Evolutionary conservation across 2,797 vertebrate species (phyloP).

Genomic region (Galaxias olidus): DNA sequence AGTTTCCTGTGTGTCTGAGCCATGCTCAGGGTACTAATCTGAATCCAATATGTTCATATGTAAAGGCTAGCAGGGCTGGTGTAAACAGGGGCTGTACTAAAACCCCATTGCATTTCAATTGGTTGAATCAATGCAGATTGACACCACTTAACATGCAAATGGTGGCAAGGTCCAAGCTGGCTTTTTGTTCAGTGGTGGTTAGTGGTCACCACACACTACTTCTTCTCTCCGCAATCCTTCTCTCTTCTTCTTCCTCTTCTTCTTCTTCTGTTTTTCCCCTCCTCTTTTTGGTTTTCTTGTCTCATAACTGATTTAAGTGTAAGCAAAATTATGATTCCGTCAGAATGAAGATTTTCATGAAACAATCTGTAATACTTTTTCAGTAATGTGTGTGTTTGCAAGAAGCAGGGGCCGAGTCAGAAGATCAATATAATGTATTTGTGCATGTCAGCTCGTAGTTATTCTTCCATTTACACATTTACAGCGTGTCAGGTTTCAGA

Average conservation of each 20-base stretch:
- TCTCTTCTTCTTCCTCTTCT: constrained; percentile 4
- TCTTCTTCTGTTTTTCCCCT: neutral
- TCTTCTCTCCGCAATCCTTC: neutral
- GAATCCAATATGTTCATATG: constrained; percentile 93
- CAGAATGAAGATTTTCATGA: no score
- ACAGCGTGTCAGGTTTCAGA: constrained; percentile 75
- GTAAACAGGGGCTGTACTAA: constrained; percentile 89
- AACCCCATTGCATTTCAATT: constrained; percentile 88
- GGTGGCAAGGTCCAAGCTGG: constrained; percentile 73
- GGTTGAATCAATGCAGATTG: constrained; percentile 92
- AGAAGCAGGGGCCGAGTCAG: constrained; percentile 58
- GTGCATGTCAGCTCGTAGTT: constrained; percentile 78
- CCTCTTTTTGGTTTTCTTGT: neutral
- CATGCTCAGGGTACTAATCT: constrained; percentile 91
- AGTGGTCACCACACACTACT: constrained; percentile 44
- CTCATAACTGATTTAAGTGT: neutral
- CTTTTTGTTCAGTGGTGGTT: constrained; percentile 64
- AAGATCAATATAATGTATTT: constrained; percentile 76
- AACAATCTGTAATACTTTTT: constrained; percentile 20
- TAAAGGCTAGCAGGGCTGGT: constrained; percentile 85
- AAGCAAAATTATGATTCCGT: no score
- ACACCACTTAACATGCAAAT: constrained; percentile 97
- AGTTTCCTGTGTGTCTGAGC: constrained; percentile 84
- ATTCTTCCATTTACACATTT: constrained; percentile 86
- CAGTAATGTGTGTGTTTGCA: constrained; percentile 33